phyloP scores from a whole-genome alignment of 2,113 vertebrate genomes.

The Morone saxatilis region DNA sequence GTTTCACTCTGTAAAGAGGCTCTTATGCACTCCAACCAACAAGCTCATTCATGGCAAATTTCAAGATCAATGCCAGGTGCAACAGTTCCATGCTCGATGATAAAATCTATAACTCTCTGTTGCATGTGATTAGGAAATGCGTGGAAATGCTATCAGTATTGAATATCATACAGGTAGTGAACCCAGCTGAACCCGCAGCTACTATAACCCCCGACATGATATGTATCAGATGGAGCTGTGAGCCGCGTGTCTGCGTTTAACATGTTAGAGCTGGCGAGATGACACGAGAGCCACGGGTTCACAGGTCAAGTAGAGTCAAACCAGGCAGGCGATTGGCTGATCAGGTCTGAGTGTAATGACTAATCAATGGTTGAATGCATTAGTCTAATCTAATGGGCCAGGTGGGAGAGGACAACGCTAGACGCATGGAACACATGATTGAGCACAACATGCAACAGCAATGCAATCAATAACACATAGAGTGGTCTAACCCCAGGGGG shows the following conservation, averaged over 20 bases:
- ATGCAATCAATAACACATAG: constrained; percentile 92
- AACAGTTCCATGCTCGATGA: constrained; percentile 42
- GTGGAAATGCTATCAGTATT: constrained; percentile 45
- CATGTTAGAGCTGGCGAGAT: constrained; percentile 59
- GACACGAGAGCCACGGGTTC: constrained; percentile 62
- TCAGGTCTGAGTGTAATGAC: constrained; percentile 95
- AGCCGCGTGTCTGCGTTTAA: constrained; percentile 64
- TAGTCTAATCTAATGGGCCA: constrained; percentile 96
- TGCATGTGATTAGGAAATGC: constrained; percentile 74
- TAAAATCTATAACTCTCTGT: constrained; percentile 73
- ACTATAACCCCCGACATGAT: neutral
- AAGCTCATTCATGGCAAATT: constrained; percentile 42
- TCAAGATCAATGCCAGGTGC: constrained; percentile 55
- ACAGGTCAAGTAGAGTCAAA: constrained; percentile 80
- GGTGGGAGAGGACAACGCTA: constrained; percentile 93
- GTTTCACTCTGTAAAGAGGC: constrained; percentile 19
- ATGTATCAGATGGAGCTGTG: constrained; percentile 44
- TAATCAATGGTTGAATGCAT: constrained; percentile 99
- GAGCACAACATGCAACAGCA: constrained; percentile 93
- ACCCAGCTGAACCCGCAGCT: constrained; percentile 34
- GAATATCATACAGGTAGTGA: constrained; percentile 63
- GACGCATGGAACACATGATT: constrained; percentile 92
- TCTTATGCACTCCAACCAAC: constrained; percentile 30
- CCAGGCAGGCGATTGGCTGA: constrained; percentile 92
- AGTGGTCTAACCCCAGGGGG: constrained; percentile 87